phyloP scores from a whole-genome alignment of 2,888 invertebrate species.

The Synanthedon myopaeformis region DNA sequence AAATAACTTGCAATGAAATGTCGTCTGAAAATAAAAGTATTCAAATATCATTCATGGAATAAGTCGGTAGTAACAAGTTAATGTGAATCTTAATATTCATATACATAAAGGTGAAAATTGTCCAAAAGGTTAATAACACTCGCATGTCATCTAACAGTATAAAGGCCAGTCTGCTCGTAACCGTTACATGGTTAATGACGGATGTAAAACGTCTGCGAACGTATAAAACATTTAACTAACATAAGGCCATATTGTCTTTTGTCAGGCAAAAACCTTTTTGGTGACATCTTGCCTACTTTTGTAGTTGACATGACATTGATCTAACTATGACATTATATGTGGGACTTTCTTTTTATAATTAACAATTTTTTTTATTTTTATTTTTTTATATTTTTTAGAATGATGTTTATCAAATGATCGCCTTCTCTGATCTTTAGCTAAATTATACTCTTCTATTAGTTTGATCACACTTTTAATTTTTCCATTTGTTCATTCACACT shows the following conservation, averaged over 20 bases:
- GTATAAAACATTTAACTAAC: conserved; percentile 59
- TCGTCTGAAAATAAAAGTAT: background rate
- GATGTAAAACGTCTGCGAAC: conserved; percentile 40
- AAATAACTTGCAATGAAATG: background rate
- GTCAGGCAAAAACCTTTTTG: conserved; percentile 4
- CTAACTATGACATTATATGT: too few relatives aligned
- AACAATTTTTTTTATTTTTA: too few relatives aligned
- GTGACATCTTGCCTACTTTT: too few relatives aligned
- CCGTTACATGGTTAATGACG: conserved; percentile 51
- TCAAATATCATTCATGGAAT: background rate
- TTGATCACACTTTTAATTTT: too few relatives aligned
- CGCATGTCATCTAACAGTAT: conserved; percentile 5
- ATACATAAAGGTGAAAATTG: conserved; percentile 8
- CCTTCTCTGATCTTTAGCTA: too few relatives aligned
- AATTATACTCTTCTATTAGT: too few relatives aligned
- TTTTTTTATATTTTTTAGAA: too few relatives aligned
- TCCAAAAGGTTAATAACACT: conserved; percentile 7
- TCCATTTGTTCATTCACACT: too few relatives aligned
- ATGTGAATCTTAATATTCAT: background rate
- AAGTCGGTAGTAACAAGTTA: background rate
- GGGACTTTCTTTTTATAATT: too few relatives aligned
- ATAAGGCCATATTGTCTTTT: conserved; percentile 35
- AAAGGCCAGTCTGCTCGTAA: conserved; percentile 31
- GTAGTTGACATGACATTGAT: too few relatives aligned
- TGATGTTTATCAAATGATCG: too few relatives aligned